These are phyloP conservation scores for Notodonta dromedarius DNA, from an alignment of 2,888 invertebrate genomes.

Conservation along the genomic window DNA sequence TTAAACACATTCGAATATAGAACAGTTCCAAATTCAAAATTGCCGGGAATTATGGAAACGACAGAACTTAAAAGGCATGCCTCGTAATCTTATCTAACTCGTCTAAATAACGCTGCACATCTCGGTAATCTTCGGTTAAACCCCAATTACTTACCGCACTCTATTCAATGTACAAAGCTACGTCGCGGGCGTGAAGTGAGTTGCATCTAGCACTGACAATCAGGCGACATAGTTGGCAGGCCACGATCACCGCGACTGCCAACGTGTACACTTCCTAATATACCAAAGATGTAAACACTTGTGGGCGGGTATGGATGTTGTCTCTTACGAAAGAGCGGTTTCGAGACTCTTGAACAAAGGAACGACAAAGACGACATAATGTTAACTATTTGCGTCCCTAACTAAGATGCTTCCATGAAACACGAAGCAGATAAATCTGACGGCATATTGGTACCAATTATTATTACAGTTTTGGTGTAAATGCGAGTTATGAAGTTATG, in stretches of 20 bases:
- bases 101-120: too few species aligned
- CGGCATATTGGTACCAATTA: neutral
- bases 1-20: too few species aligned
- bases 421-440: too few species aligned
- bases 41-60: too few species aligned
- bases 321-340: constrained; percentile 19
- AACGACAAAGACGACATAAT: neutral
- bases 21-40: too few species aligned
- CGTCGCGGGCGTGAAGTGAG: constrained; percentile 15
- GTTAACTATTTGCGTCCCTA: neutral
- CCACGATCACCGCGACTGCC: constrained; percentile 46
- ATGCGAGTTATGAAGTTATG: neutral
- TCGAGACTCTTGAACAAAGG: neutral
- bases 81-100: too few species aligned
- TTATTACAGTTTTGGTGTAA: too few species aligned
- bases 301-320: constrained; percentile 14
- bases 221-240: constrained; percentile 72
- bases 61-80: too few species aligned
- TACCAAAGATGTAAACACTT: constrained; percentile 33
- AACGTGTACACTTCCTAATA: constrained; percentile 59
- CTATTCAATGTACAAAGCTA: too few species aligned
- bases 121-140: too few species aligned
- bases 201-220: constrained; percentile 38
- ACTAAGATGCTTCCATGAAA: too few species aligned
- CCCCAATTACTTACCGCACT: too few species aligned